phyloP scores from a whole-genome alignment of 2,888 invertebrate genomes.

The Aplocera efformata region DNA sequence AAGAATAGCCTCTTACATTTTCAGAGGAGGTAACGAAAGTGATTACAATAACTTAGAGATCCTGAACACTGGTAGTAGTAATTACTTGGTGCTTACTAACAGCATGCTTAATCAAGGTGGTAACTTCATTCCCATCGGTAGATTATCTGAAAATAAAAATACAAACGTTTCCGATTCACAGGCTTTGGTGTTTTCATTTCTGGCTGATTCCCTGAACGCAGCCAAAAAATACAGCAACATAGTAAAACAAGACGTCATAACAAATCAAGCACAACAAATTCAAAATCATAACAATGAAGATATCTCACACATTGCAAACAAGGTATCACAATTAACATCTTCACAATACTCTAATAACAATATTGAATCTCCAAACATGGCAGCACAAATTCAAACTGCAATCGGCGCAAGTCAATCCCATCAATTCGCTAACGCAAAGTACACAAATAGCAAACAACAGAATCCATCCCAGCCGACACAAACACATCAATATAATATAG shows the following conservation, averaged over 20 bases:
- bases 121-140: slow-evolving; percentile 62
- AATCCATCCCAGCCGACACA: slow-evolving; percentile 32
- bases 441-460: slow-evolving; percentile 30
- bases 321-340: slow-evolving; percentile 64
- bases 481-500: slow-evolving; percentile 35
- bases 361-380: slow-evolving; percentile 32
- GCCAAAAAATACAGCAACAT: slow-evolving; percentile 66
- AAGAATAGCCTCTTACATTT: slow-evolving; percentile 62
- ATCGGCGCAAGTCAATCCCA: slow-evolving; percentile 27
- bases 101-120: slow-evolving; percentile 41
- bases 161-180: slow-evolving; percentile 71
- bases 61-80: slow-evolving; percentile 68
- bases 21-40: slow-evolving; percentile 52
- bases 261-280: slow-evolving; percentile 39
- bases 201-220: slow-evolving; percentile 68
- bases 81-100: slow-evolving; percentile 66
- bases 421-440: slow-evolving; percentile 35
- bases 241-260: slow-evolving; percentile 50
- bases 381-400: slow-evolving; percentile 16
- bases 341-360: slow-evolving; percentile 51
- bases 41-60: slow-evolving; percentile 65
- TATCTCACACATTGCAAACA: slow-evolving; percentile 51
- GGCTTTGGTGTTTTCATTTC: slow-evolving; percentile 69
- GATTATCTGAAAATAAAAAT: slow-evolving; percentile 55
- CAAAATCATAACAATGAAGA: slow-evolving; percentile 55